These are phyloP conservation scores for Drosophila lowei DNA, from an alignment of 1,140 invertebrate species.

Conservation along the genomic window DNA sequence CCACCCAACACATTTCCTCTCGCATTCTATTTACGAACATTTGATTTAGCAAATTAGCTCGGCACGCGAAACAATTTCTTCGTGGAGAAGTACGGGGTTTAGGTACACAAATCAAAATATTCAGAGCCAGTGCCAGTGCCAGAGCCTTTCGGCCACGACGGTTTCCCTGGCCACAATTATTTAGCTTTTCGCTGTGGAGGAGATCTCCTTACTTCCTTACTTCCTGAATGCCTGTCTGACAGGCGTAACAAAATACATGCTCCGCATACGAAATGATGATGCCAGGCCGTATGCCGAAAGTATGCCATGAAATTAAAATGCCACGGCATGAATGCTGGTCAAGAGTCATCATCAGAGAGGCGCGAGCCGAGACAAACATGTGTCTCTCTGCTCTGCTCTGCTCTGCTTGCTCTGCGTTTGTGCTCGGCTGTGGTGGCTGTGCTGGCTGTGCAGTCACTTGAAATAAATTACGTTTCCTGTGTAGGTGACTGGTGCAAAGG, in stretches of 20 bases:
- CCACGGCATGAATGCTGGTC: conserved; percentile 69
- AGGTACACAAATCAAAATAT: too few species aligned
- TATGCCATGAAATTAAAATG: conserved; percentile 68
- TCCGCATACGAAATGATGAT: conserved; percentile 63
- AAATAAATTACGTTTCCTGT: conserved; percentile 67
- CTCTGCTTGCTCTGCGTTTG: too few species aligned
- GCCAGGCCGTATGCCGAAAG: conserved; percentile 33
- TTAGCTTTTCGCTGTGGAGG: not conserved
- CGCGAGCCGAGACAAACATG: conserved; percentile 11
- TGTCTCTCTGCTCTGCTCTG: conserved; percentile 5
- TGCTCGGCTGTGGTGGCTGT: too few species aligned
- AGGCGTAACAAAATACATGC: conserved; percentile 52
- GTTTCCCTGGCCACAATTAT: conserved; percentile 6
- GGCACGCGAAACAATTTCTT: too few species aligned
- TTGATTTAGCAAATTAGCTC: too few species aligned
- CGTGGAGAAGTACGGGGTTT: not conserved
- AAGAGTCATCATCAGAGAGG: conserved; percentile 37
- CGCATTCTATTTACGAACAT: too few species aligned
- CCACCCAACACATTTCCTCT: too few species aligned
- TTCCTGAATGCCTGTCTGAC: not conserved
- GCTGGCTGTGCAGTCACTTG: conserved; percentile 47
- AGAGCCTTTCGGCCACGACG: too few species aligned
- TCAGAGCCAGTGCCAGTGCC: too few species aligned
- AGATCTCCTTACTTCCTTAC: not conserved
- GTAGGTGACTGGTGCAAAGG: conserved; percentile 27